Evolutionary conservation across 2,113 vertebrate species (phyloP).

Genomic region (Lycaon pictus): DNA sequence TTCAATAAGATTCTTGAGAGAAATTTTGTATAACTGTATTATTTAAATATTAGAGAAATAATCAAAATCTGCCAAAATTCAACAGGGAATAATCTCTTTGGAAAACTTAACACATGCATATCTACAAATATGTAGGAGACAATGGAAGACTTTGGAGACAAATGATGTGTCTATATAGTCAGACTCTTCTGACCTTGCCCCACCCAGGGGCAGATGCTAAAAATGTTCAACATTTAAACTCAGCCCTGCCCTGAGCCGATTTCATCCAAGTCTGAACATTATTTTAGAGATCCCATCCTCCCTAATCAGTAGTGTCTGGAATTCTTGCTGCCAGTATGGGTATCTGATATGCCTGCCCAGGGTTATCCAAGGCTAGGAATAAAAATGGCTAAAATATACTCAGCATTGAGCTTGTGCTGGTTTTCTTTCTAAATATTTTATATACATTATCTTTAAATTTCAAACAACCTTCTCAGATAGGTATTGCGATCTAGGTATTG

Average conservation of each 20-base stretch:
- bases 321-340: not conserved
- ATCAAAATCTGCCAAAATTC: conserved; percentile 56
- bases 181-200: not conserved
- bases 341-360: not conserved
- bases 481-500: not conserved
- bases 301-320: not conserved
- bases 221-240: not conserved
- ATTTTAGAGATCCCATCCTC: not conserved
- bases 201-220: not conserved
- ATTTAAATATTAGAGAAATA: conserved; percentile 60
- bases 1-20: conserved; percentile 57
- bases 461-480: not conserved
- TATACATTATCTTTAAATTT: not conserved
- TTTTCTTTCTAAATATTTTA: not conserved
- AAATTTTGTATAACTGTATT: conserved; percentile 38
- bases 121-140: not conserved
- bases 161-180: not conserved
- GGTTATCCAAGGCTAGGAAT: not conserved
- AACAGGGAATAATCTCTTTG: conserved; percentile 39
- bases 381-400: conserved; percentile 33
- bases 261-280: conserved; percentile 1
- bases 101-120: conserved; percentile 34
- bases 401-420: not conserved
- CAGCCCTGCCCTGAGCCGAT: not conserved
- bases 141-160: conserved; percentile 8